Base-by-base conservation (phyloP, 2,888 invertebrate genomes). In the Plebejus melissa region DNA sequence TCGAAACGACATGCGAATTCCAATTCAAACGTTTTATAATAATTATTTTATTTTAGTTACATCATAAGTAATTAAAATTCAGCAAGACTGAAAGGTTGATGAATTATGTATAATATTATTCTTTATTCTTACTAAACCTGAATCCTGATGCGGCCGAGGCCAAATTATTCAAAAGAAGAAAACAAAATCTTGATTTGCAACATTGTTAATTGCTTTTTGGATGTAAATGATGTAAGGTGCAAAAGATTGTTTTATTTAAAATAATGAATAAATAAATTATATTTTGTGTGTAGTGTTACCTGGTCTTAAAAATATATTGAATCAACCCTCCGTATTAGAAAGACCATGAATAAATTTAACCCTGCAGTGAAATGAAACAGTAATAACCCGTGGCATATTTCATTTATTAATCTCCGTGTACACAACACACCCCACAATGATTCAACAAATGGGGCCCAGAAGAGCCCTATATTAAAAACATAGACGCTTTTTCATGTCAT, bases 391-490 rank as follows among this genome's bases (percentile, higher is more conserved):
- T 84, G 83, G 83, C 87, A 90, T 90, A 88, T 87, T 90, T 90
- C 87, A 90, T 90, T 89, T 88, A 90, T 87, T 86, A 87, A 86
- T 82, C 83, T 84, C 81, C 84, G 83, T 81, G 83, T 84, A 86
- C 84, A 85, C 85, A 83, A 83, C 82, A 81, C 80, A 82, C 80
- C 83, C 83, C 82, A 80, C 82, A 82, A 85, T 84, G 84, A 83
- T 83, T 85, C 79, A 81, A 82, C 80, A 81, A 83, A 86, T 85
- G 82, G 80, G 85, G 83, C 83, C 83, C 82, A 83, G 81, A 80
- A 80, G 80, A 81, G 83, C 85, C 82, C 85, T 85, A 85, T 82
- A 82, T 81, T 46, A 72, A 72, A 46, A 50, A 32, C 72, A 32
- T 50, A 32, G 50, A 50, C 72, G 54, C 32, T 72, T 54, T 50